Evolutionary conservation across 2,888 invertebrate genomes (phyloP).

Genomic region (Dryomyza anilis): DNA sequence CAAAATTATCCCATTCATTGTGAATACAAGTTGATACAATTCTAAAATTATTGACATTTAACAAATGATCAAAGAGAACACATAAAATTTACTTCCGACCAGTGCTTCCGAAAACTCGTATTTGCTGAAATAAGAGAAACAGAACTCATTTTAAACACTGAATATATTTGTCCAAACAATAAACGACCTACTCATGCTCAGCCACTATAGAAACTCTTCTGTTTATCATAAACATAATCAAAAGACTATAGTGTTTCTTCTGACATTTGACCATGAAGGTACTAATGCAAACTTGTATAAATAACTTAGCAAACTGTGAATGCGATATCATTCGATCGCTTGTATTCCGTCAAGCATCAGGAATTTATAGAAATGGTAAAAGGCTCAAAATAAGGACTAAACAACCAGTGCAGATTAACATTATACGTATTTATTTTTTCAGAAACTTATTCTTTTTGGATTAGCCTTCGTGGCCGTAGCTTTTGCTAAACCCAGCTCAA

Average conservation of each 20-base stretch:
- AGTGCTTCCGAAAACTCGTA: too few relatives aligned
- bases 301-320: slow-evolving; percentile 14
- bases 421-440: slow-evolving; percentile 4
- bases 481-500: slow-evolving; percentile 22
- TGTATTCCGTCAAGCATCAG: slow-evolving; percentile 24
- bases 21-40: too few relatives aligned
- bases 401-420: not conserved
- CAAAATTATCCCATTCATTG: too few relatives aligned
- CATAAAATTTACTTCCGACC: too few relatives aligned
- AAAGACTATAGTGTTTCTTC: too few relatives aligned
- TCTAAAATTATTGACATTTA: too few relatives aligned
- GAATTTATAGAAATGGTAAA: slow-evolving; percentile 24
- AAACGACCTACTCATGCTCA: not conserved
- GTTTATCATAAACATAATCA: too few relatives aligned
- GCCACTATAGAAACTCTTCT: not conserved
- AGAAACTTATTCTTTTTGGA: slow-evolving; percentile 31
- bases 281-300: slow-evolving; percentile 28
- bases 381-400: not conserved
- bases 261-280: not conserved
- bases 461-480: slow-evolving; percentile 27
- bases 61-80: too few relatives aligned
- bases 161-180: not conserved
- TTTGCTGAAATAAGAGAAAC: too few relatives aligned
- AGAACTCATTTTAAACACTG: too few relatives aligned
- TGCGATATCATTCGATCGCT: slow-evolving; percentile 27